Percentiles rank a stretch among this genome's conserved stretches.
Conservation (phyloP, 2,888 invertebrate genomes). For the Sarcophaga subvicina region DNA sequence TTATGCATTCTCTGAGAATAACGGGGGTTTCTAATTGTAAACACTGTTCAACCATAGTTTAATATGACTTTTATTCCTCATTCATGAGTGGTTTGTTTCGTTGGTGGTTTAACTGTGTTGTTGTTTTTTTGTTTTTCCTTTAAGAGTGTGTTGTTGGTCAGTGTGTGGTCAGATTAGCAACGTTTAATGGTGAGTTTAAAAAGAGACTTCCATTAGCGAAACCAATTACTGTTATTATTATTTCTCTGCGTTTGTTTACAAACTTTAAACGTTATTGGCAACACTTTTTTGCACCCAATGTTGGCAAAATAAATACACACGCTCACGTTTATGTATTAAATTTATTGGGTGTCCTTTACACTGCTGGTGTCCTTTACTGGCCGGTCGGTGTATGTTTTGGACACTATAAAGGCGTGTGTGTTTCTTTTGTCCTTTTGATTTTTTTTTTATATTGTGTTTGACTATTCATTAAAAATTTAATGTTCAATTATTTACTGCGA, state of each 20-base stretch:
- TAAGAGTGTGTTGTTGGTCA: not conserved
- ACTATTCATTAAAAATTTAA: not conserved
- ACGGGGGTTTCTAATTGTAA: not conserved
- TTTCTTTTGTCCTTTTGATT: not conserved
- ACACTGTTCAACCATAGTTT: not conserved
- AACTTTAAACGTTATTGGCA: not conserved
- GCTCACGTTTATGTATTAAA: not conserved
- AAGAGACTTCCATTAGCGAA: not conserved
- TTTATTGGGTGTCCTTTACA: no score
- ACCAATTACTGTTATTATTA: no score
- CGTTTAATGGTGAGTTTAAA: not conserved
- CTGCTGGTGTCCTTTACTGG: not conserved
- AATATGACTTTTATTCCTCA: not conserved
- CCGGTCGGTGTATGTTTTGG: not conserved
- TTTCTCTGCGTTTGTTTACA: no score
- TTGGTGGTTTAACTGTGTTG: no score
- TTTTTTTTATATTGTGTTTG: not conserved
- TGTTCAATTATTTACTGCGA: not conserved
- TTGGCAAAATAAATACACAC: not conserved
- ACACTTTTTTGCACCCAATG: not conserved
- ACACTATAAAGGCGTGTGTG: not conserved
- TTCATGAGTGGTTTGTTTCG: no score
- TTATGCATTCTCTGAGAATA: not conserved
- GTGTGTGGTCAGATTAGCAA: not conserved
- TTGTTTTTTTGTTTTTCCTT: no score